phyloP scores from a whole-genome alignment of 2,888 invertebrate genomes.

The Corbicula japonica region DNA sequence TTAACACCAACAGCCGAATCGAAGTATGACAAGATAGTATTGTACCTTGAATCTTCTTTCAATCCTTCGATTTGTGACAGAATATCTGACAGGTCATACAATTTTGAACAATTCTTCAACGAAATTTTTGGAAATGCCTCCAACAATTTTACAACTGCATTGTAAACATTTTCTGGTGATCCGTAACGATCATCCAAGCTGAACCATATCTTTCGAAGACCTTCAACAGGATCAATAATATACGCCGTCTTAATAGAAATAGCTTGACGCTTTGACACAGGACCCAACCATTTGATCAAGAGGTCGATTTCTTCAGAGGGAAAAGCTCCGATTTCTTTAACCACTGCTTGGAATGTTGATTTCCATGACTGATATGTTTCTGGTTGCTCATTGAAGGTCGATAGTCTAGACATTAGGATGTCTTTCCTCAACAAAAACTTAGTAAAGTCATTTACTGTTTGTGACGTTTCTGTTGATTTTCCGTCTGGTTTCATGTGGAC shows the following conservation, averaged over 20 bases:
- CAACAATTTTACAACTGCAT: conserved; percentile 30
- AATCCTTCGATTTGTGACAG: no score
- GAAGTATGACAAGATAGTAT: no score
- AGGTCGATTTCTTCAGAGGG: conserved; percentile 41
- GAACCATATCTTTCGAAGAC: conserved; percentile 29
- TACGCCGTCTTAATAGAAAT: conserved; percentile 21
- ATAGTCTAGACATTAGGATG: conserved; percentile 11
- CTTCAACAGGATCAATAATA: conserved; percentile 10
- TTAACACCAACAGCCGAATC: no score
- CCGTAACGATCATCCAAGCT: conserved; percentile 41
- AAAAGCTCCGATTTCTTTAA: conserved; percentile 25
- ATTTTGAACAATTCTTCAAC: conserved; percentile 7
- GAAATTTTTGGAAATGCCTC: conserved; percentile 31
- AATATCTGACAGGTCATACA: conserved; percentile 37
- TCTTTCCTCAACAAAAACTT: conserved; percentile 34
- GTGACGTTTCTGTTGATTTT: neutral
- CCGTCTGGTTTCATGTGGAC: neutral
- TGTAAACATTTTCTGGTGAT: conserved; percentile 27
- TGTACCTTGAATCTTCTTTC: no score
- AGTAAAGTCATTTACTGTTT: conserved; percentile 16
- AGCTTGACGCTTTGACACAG: conserved; percentile 24
- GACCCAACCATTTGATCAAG: conserved; percentile 22
- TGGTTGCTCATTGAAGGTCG: conserved; percentile 30
- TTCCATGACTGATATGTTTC: conserved; percentile 41
- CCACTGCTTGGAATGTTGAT: conserved; percentile 30